These are phyloP conservation scores for Agrotis clavis DNA, from an alignment of 2,888 invertebrate genomes.

Conservation along the genomic window DNA sequence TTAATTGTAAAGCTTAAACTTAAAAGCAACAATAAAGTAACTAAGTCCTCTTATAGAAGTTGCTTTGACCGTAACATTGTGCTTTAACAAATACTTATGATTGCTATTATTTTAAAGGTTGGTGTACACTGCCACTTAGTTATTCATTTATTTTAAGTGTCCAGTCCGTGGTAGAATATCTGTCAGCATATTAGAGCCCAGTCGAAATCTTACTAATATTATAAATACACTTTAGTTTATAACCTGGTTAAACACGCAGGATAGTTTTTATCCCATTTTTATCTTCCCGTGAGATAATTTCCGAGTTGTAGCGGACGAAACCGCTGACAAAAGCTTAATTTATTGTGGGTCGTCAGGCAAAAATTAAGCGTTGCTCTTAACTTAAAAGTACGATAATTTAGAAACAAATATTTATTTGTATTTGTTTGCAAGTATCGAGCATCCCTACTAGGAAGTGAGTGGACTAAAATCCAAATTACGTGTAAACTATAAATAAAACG, in stretches of 20 bases:
- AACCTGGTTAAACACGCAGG: too few species aligned
- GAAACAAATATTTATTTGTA: too few species aligned
- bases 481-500: conserved; percentile 40
- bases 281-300: too few species aligned
- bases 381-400: too few species aligned
- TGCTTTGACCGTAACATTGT: conserved; percentile 48
- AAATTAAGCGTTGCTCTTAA: too few species aligned
- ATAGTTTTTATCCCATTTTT: too few species aligned
- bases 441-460: conserved; percentile 20
- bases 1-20: conserved; percentile 46
- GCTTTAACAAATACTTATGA: conserved; percentile 53
- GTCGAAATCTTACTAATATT: too few species aligned
- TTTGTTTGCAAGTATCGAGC: not conserved
- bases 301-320: too few species aligned
- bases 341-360: too few species aligned
- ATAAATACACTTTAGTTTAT: too few species aligned
- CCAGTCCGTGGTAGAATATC: not conserved
- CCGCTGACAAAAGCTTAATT: too few species aligned
- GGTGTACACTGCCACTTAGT: conserved; percentile 9
- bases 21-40: conserved; percentile 57
- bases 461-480: conserved; percentile 35
- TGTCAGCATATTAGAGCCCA: not conserved
- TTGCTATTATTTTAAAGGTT: conserved; percentile 14
- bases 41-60: conserved; percentile 3
- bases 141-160: not conserved